Percentiles rank a stretch among this genome's conserved stretches.
Evolutionary conservation across 2,888 invertebrate species (phyloP).

Genomic region (Megastigmus dorsalis): DNA sequence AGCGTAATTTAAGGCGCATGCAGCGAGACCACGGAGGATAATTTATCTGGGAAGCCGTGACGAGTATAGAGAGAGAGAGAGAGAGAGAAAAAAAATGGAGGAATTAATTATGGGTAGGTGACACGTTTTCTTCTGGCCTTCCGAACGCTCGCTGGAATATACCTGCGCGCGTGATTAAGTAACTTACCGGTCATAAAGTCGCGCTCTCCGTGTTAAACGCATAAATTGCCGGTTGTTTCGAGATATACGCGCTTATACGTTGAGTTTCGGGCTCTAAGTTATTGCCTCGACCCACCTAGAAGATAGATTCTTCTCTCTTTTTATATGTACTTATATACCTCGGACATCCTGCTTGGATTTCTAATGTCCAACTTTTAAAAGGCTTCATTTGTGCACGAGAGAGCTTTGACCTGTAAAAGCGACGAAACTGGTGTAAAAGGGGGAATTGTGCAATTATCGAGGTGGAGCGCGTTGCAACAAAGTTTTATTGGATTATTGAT

Average conservation of each 20-base stretch:
- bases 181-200: conserved; percentile 38
- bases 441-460: conserved; percentile 6
- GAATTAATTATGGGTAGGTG: conserved; percentile 41
- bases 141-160: no score
- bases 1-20: background rate
- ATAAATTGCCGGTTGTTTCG: conserved; percentile 36
- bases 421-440: conserved; percentile 15
- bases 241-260: conserved; percentile 21
- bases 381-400: conserved; percentile 35
- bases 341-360: no score
- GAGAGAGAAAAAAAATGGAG: conserved; percentile 11
- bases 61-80: background rate
- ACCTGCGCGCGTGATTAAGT: conserved; percentile 42
- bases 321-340: no score
- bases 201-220: conserved; percentile 37
- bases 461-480: background rate
- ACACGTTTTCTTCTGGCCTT: conserved; percentile 33
- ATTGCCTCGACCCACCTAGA: conserved; percentile 41
- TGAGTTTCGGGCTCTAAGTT: conserved; percentile 32
- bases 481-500: conserved; percentile 38
- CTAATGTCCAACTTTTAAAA: no score
- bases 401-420: background rate
- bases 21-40: background rate
- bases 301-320: conserved; percentile 43
- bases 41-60: conserved; percentile 19